phyloP scores from a whole-genome alignment of 2,113 vertebrate species.

The Kryptolebias marmoratus region DNA sequence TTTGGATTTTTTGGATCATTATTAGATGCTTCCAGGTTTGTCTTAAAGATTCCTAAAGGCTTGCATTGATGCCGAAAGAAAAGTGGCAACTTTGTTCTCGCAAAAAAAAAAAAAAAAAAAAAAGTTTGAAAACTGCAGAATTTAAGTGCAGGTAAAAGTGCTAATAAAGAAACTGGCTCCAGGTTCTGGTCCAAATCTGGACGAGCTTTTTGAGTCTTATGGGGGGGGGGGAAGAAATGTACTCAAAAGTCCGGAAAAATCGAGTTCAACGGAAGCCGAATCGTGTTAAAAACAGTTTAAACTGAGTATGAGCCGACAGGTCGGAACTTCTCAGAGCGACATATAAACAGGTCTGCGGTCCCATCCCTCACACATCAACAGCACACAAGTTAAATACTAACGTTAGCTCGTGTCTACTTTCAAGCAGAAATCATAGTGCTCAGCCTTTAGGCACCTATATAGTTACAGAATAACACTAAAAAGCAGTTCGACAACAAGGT shows the following conservation, averaged over 20 bases:
- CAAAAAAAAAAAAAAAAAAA: no score
- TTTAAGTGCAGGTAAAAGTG: neutral
- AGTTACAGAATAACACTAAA: slow-evolving; percentile 73
- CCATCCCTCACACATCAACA: slow-evolving; percentile 67
- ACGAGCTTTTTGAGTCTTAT: no score
- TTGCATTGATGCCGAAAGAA: neutral
- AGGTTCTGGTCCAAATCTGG: neutral
- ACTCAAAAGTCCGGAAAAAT: no score
- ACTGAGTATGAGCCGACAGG: neutral
- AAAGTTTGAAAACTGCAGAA: neutral
- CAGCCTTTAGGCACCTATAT: slow-evolving; percentile 65
- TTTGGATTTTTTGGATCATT: no score
- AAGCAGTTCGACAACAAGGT: slow-evolving; percentile 73
- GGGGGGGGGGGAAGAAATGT: no score
- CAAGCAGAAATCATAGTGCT: slow-evolving; percentile 77
- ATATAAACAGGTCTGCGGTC: slow-evolving; percentile 41
- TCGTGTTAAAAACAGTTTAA: neutral
- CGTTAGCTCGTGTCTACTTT: slow-evolving; percentile 73
- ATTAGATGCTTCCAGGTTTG: no score
- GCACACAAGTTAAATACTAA: slow-evolving; percentile 63
- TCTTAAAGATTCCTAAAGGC: no score
- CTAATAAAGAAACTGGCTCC: neutral
- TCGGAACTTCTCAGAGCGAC: neutral
- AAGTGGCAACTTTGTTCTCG: neutral
- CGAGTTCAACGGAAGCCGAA: no score